Base-by-base conservation (phyloP, 2,888 invertebrate species). In the Ophion ventricosus region DNA sequence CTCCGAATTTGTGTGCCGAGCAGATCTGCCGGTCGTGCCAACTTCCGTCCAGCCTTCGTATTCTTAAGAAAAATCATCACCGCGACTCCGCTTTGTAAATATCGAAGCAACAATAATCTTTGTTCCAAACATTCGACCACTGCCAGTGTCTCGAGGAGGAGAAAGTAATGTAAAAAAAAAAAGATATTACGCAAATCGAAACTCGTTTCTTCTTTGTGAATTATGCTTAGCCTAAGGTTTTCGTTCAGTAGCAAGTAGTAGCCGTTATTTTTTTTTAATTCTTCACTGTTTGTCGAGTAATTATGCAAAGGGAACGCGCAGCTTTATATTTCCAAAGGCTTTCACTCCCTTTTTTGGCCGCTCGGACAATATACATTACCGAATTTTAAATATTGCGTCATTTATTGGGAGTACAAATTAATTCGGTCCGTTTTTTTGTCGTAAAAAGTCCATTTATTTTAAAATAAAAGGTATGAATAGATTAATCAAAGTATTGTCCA, bases 11-110 rank as follows among this genome's bases (percentile, higher is more conserved):
- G 56, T 70, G 29, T 56, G 69, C 29, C 10, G 54, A 20, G 40
- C n/a, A 17, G n/a, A 20, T 29, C 54, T 29, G 54, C 69, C 69
- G 69, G 54, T 70, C 11, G 29, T 56, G 54, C 56, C 54, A 56
- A 26, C 69, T 56, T 54, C 29, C 54, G n/a, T 10, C 10, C 69
- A 20, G 8, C 26, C 54, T 26, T 2, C 17, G 14, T 49, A 49
- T 14, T 49, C 49, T 4, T 17, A 49, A 23, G 8, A 17, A 67
- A n/a, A 23, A 23, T 49, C 17, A 17, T 14, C 29, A 8, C 25
- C 49, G 17, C 7, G 25, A 43, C 25, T 67, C 23, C 17, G 11
- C 43, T 5, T 4, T 40, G 10, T n/a, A 29, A 35, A 40, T 23
- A 20, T 40, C 35, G 20, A 1, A 14, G 14, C 14, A 5, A 40